Percentiles rank a stretch among this genome's conserved stretches.
phyloP scores from a whole-genome alignment of 2,888 invertebrate genomes.

The Andrena dorsata region DNA sequence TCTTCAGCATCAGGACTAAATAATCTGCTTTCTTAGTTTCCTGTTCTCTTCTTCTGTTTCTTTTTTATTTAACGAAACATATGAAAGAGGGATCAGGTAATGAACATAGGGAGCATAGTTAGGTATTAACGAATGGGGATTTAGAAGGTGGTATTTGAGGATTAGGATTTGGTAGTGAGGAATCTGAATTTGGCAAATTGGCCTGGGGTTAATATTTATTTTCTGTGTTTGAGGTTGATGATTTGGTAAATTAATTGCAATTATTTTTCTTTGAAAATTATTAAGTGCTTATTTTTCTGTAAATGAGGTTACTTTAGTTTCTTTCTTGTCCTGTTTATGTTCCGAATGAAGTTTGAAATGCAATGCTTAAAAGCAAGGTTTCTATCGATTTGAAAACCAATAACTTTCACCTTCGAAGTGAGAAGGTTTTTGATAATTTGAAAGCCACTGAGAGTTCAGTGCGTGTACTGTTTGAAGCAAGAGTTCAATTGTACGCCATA shows the following conservation, averaged over 20 bases:
- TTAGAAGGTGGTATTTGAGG: no score
- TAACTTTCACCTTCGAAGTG: not conserved
- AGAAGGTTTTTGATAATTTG: not conserved
- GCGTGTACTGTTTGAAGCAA: not conserved
- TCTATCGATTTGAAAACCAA: no score
- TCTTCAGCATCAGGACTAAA: slow-evolving; percentile 1
- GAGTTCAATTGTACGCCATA: slow-evolving; percentile 10
- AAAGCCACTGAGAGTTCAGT: not conserved
- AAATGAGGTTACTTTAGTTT: no score
- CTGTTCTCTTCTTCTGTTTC: not conserved
- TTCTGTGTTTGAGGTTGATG: not conserved
- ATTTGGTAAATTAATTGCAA: not conserved
- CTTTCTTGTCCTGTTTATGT: no score
- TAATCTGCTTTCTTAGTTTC: slow-evolving; percentile 6
- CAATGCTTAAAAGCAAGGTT: no score
- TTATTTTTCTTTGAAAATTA: not conserved
- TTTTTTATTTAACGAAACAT: not conserved
- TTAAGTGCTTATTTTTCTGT: not conserved
- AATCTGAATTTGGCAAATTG: not conserved
- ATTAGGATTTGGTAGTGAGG: not conserved
- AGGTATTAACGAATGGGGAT: not conserved
- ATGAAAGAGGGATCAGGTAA: not conserved
- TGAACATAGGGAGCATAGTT: not conserved
- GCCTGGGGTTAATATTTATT: no score
- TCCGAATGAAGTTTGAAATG: no score